Evolutionary conservation across 1,140 invertebrate genomes (phyloP).

Genomic region (Drosophila santomea): DNA sequence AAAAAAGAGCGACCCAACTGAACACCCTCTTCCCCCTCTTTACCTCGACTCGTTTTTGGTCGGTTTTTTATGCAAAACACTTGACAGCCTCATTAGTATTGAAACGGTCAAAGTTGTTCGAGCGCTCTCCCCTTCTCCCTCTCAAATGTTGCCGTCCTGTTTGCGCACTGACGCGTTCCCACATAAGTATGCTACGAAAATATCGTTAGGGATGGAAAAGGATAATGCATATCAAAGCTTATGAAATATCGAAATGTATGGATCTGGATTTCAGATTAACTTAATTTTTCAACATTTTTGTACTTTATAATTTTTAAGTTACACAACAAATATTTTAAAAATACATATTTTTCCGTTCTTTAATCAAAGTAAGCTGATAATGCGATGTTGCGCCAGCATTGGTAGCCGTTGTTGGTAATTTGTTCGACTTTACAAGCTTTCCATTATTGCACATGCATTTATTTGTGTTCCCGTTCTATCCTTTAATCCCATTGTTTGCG

Average conservation of each 20-base stretch:
- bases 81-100: conserved; percentile 81
- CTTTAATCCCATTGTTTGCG: conserved; percentile 62
- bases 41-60: neutral
- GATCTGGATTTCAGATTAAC: no score
- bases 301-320: no score
- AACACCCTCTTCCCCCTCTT: conserved; percentile 29
- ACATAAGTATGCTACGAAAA: conserved; percentile 57
- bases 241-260: no score
- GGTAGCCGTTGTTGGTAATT: neutral
- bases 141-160: conserved; percentile 25
- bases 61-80: conserved; percentile 76
- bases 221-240: neutral
- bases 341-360: no score
- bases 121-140: conserved; percentile 1
- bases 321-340: no score
- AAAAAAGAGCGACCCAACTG: conserved; percentile 49
- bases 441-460: conserved; percentile 7
- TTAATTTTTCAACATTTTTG: no score
- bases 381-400: neutral
- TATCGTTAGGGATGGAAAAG: neutral
- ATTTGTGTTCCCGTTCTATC: conserved; percentile 5
- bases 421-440: conserved; percentile 13
- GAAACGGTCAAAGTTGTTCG: conserved; percentile 64
- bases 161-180: conserved; percentile 56
- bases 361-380: neutral